These are phyloP conservation scores for Aurelia sp. DNA, from an alignment of 30 jellyfish, hydroid and myxozoan species.

Conservation along the genomic window DNA sequence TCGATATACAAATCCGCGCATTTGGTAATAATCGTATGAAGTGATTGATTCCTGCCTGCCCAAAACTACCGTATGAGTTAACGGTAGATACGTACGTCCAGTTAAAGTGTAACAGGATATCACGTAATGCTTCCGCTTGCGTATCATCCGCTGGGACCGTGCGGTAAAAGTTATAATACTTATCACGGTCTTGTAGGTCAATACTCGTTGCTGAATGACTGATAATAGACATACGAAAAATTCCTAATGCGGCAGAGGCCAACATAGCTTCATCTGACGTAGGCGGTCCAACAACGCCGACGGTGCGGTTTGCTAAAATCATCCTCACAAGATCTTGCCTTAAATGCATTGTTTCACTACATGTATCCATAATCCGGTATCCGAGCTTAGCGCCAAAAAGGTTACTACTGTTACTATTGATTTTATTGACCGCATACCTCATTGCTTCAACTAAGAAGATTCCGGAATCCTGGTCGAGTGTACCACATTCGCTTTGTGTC, in stretches of 20 bases:
- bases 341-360: conserved; percentile 28
- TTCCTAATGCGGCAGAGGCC: conserved; percentile 49
- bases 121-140: conserved; percentile 45
- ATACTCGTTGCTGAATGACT: conserved; percentile 74
- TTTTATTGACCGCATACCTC: conserved; percentile 56
- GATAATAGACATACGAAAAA: conserved; percentile 28
- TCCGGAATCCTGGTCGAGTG: conserved; percentile 34
- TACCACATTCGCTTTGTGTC: conserved; percentile 29
- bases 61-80: conserved; percentile 54
- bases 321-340: conserved; percentile 8
- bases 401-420: conserved; percentile 8
- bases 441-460: conserved; percentile 60
- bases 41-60: conserved; percentile 61
- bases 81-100: conserved; percentile 69
- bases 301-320: neutral
- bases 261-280: conserved; percentile 68
- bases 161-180: conserved; percentile 49
- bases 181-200: conserved; percentile 49
- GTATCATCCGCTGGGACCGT: conserved; percentile 68
- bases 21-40: neutral
- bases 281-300: conserved; percentile 55
- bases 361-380: conserved; percentile 60
- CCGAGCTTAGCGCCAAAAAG: conserved; percentile 35
- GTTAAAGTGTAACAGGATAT: conserved; percentile 26
- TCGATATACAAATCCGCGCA: conserved; percentile 30